These are phyloP conservation scores for Hafferia zeledoni DNA, from an alignment of 2,797 vertebrate species.

Conservation along the genomic window DNA sequence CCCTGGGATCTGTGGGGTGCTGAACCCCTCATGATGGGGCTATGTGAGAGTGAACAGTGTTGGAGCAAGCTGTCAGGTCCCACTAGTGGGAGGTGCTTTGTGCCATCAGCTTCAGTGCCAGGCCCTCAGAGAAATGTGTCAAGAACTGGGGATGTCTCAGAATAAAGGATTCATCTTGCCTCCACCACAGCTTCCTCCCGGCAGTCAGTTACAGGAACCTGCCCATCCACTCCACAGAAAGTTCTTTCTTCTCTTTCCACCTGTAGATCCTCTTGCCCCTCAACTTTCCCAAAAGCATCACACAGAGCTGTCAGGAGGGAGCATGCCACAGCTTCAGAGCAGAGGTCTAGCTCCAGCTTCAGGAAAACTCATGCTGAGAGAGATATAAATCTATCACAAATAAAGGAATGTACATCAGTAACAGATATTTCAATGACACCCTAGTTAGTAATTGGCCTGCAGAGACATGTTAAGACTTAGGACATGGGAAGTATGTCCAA, in stretches of 20 bases:
- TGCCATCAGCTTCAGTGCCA: neutral
- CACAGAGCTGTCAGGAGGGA: neutral
- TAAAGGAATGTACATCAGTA: neutral
- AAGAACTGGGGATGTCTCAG: neutral
- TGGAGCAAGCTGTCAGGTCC: neutral
- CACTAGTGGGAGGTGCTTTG: neutral
- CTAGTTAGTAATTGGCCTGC: neutral
- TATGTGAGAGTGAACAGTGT: neutral
- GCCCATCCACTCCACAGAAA: neutral
- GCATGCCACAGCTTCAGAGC: accelerated
- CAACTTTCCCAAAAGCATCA: neutral
- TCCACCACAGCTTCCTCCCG: neutral
- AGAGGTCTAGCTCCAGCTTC: neutral
- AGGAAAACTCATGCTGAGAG: neutral
- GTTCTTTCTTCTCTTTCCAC: neutral
- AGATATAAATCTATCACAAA: neutral
- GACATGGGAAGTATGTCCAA: neutral
- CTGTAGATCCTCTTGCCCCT: neutral
- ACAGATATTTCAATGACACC: neutral
- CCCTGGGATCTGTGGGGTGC: neutral
- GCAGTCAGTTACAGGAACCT: neutral
- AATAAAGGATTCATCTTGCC: neutral
- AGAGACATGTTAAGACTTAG: neutral
- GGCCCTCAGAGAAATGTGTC: accelerated
- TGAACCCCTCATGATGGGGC: neutral